phyloP scores from a whole-genome alignment of 2,797 vertebrate genomes.

The Enteromius viviparus region DNA sequence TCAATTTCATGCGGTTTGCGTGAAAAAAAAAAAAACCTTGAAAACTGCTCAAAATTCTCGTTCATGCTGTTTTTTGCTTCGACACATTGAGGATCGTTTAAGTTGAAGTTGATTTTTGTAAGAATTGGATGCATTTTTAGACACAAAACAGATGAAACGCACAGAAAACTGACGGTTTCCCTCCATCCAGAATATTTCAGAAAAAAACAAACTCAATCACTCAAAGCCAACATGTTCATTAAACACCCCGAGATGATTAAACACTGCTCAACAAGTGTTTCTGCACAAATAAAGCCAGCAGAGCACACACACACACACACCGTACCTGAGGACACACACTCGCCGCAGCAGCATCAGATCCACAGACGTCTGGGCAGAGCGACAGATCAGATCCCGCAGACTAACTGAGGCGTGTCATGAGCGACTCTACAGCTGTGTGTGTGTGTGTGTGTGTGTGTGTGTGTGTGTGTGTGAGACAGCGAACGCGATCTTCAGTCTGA shows the following conservation, averaged over 20 bases:
- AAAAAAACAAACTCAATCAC: neutral
- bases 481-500: conserved; percentile 59
- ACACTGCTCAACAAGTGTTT: neutral
- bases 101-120: neutral
- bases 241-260: neutral
- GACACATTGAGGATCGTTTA: neutral
- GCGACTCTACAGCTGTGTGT: neutral
- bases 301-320: neutral
- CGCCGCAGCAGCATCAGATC: conserved; percentile 24
- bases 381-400: neutral
- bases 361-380: neutral
- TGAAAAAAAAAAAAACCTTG: neutral
- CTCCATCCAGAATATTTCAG: neutral
- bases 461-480: conserved; percentile 46
- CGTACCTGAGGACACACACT: conserved; percentile 35
- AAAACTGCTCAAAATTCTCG: neutral
- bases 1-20: neutral
- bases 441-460: neutral
- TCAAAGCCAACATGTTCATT: neutral
- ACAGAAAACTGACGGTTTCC: neutral
- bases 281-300: neutral
- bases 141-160: neutral
- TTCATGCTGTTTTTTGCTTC: neutral
- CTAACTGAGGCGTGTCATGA: conserved; percentile 24
- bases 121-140: neutral